These are phyloP conservation scores for Sebastes glaucus DNA, from an alignment of 2,797 vertebrate species.

Conservation along the genomic window DNA sequence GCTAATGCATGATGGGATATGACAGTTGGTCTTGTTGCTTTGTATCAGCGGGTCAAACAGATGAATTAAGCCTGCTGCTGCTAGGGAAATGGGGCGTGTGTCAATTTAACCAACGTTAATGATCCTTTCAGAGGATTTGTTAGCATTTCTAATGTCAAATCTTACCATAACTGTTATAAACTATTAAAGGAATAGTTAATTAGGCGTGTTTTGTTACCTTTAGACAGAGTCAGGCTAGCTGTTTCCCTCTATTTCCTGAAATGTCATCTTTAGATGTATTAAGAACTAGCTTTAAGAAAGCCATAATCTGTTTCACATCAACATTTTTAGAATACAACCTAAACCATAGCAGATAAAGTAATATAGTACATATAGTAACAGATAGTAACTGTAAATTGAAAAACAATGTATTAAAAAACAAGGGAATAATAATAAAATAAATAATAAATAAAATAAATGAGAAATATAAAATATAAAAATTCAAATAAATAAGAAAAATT, in stretches of 20 bases:
- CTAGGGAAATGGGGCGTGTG: neutral
- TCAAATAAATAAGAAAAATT: no score
- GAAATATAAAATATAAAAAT: no score
- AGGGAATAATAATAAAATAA: no score
- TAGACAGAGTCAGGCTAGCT: neutral
- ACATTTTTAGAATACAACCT: neutral
- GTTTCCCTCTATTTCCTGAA: neutral
- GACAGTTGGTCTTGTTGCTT: conserved; percentile 5
- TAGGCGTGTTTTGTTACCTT: neutral
- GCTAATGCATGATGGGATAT: conserved; percentile 18
- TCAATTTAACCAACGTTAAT: neutral
- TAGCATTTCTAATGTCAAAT: neutral
- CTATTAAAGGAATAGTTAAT: neutral
- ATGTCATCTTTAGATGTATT: neutral
- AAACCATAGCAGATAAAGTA: no score
- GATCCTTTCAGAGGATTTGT: neutral
- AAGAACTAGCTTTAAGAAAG: neutral
- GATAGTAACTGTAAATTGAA: no score
- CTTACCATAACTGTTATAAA: neutral
- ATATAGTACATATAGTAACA: no score
- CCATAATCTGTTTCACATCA: neutral
- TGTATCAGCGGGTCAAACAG: conserved; percentile 8
- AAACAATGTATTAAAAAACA: no score
- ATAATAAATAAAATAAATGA: no score
- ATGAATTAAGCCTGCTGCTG: neutral